A percentile compares a stretch with the other conserved stretches of the same genome.
Evolutionary conservation across 2,113 vertebrate species (phyloP).

Genomic region (Xiphophorus maculatus): DNA sequence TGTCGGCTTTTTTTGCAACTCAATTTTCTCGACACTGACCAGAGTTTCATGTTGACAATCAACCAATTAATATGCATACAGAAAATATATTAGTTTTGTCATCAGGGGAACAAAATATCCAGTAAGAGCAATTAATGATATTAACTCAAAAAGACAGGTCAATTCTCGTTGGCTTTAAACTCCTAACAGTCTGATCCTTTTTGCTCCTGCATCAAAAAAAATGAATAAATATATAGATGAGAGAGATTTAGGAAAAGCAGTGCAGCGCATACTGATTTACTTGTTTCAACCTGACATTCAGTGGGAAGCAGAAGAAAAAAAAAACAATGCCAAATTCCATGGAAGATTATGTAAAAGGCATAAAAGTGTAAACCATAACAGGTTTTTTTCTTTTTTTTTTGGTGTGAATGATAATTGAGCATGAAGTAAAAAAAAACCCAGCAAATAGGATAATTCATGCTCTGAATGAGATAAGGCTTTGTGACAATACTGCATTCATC

Average conservation of each 20-base stretch:
- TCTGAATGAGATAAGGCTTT: conserved; percentile 66
- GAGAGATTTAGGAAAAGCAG: conserved; percentile 26
- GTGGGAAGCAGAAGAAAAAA: conserved; percentile 15
- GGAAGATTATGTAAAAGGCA: conserved; percentile 33
- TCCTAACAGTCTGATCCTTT: not conserved
- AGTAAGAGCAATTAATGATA: no score
- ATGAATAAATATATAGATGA: conserved; percentile 14
- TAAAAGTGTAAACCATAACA: conserved; percentile 49
- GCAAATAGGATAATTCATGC: conserved; percentile 54
- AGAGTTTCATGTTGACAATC: no score
- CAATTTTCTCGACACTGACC: no score
- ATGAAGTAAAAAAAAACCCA: conserved; percentile 48
- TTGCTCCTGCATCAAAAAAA: not conserved
- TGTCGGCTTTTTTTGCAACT: no score
- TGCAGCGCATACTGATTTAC: conserved; percentile 23
- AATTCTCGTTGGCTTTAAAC: not conserved
- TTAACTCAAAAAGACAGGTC: not conserved
- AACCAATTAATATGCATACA: no score
- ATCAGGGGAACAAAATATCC: no score
- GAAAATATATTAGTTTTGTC: no score
- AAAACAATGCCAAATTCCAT: conserved; percentile 35
- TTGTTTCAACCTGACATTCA: conserved; percentile 26
- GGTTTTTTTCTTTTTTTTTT: conserved; percentile 6
- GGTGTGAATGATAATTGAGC: conserved; percentile 64
- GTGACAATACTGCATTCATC: conserved; percentile 57